Evolutionary conservation across 2,113 vertebrate genomes (phyloP).

Genomic region (Haemorhous mexicanus): DNA sequence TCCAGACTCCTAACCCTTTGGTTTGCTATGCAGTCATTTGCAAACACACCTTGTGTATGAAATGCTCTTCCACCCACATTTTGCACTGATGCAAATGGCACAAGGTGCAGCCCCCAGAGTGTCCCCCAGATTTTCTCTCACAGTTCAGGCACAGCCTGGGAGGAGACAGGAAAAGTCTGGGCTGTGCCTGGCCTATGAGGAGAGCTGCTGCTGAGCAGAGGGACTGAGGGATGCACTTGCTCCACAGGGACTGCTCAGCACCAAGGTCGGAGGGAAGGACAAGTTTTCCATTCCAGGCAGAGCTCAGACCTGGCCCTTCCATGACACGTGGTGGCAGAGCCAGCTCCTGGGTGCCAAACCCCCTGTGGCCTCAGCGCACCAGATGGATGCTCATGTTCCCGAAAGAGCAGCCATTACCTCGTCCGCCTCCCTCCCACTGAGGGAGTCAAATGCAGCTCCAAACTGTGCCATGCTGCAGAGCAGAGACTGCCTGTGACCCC

Average conservation of each 20-base stretch:
- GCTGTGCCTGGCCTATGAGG: background rate
- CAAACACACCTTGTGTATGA: background rate
- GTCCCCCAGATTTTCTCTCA: background rate
- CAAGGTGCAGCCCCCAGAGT: background rate
- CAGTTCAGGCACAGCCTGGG: background rate
- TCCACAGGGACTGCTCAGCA: background rate
- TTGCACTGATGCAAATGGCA: background rate
- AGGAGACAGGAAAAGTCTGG: background rate
- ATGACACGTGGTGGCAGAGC: background rate
- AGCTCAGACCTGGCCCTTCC: background rate
- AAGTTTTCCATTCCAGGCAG: background rate
- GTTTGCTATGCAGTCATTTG: background rate
- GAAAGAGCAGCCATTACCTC: constrained; percentile 28
- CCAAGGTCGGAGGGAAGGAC: constrained; percentile 46
- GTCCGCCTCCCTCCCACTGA: background rate
- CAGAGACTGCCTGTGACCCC: background rate
- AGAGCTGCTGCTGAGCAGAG: background rate
- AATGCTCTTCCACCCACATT: background rate
- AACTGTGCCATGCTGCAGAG: constrained; percentile 11
- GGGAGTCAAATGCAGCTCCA: constrained; percentile 18
- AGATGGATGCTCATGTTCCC: constrained; percentile 38
- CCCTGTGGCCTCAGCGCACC: constrained; percentile 14
- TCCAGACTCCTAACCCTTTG: background rate
- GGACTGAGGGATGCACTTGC: background rate
- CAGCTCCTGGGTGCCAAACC: constrained; percentile 59